Percentiles rank a stretch among this genome's conserved stretches.
These are phyloP conservation scores for Rhopilema esculentum DNA, from an alignment of 30 jellyfish, hydroid and myxozoan species.

Conservation along the genomic window DNA sequence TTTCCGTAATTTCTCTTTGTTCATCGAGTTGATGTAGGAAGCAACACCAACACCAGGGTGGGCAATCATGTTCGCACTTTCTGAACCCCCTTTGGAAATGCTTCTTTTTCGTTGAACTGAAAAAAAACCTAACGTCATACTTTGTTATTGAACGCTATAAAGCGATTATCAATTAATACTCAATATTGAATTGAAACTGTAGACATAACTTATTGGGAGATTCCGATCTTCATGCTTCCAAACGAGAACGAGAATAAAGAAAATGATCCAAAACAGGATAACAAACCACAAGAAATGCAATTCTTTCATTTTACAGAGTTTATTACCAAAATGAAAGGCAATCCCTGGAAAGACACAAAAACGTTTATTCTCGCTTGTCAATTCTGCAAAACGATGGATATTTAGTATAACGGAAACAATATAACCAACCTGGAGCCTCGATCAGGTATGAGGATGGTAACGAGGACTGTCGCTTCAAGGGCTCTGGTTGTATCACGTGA, in stretches of 20 bases:
- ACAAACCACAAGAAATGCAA: no score
- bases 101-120: constrained; percentile 33
- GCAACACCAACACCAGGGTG: constrained; percentile 78
- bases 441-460: constrained; percentile 31
- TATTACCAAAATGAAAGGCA: no score
- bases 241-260: no score
- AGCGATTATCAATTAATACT: no score
- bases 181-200: no score
- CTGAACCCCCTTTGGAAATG: constrained; percentile 13
- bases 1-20: constrained; percentile 62
- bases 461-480: constrained; percentile 43
- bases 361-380: not conserved
- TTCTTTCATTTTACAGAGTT: no score
- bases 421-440: not conserved
- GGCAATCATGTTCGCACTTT: constrained; percentile 44
- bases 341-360: no score
- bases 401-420: not conserved
- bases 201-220: no score
- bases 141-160: no score
- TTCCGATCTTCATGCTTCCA: no score
- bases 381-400: not conserved
- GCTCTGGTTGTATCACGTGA: constrained; percentile 32
- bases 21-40: constrained; percentile 73
- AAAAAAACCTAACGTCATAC: not conserved
- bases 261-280: no score